Base-by-base conservation (phyloP, 2,113 vertebrate species). In the Myiopsitta monachus region DNA sequence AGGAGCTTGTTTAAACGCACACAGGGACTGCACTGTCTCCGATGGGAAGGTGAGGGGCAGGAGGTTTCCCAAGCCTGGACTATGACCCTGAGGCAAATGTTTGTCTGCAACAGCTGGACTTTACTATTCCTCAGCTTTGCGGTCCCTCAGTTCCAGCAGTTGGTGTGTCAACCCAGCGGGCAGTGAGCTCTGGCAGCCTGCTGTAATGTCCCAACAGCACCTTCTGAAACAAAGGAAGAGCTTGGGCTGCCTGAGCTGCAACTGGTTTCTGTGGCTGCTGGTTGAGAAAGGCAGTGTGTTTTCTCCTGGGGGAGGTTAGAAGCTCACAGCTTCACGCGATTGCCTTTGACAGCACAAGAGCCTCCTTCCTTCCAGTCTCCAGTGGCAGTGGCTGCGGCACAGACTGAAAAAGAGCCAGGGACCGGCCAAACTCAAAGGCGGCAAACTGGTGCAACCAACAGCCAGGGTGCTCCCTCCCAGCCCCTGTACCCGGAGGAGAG, bases 331-430 rank as follows among this genome's bases (percentile, higher is more conserved):
- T 38, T 41, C 9, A 26, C 23, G 28, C 30, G 21, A 3, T 59
- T 57, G 19, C 10, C 18, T 75, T 22, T 52, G 38, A 27, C 22
- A 75, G 17, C 14, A 9, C 28, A 18, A 54, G 57, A 59, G 46
- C 49, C 33, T 39, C 39, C 36, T 36, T 6, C 19, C 66, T 59
- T 59, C 9, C 27, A 44, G 26, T 26, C 10, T 63, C 21, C 51
- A 10, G 4, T 18, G 33, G 22, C 21, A 31, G 9, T 1, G 2
- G 15, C 30, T 0, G 0, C 26, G 43, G 17, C 0, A 0, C 4
- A 23, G 31, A 7, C 47, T n/a, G 27, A 23, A 55, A 80, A 19
- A 83, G 24, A 49, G 28, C 19, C 17, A 54, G 55, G 18, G 78
- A 87, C 18, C 4, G 13, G 46, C 23, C 17, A 64, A 46, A 36